These are phyloP conservation scores for Rhizomys pruinosus DNA, from an alignment of 2,113 vertebrate genomes.

Conservation along the genomic window DNA sequence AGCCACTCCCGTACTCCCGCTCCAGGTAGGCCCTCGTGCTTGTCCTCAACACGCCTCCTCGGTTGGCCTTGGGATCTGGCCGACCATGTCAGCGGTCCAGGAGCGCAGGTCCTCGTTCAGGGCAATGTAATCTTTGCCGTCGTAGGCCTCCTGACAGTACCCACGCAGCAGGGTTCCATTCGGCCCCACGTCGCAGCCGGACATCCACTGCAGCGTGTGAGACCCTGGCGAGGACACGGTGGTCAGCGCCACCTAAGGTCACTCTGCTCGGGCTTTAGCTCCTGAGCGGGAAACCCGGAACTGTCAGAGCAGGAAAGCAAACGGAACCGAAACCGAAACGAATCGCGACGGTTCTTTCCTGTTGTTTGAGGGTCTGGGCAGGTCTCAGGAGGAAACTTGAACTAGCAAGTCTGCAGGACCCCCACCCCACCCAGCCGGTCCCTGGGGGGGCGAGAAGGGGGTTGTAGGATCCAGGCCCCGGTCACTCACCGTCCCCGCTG, in stretches of 20 bases:
- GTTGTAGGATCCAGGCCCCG: accelerated
- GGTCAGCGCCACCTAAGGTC: neutral
- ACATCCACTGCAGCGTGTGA: neutral
- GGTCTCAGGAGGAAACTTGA: too few species aligned
- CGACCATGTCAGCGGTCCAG: neutral
- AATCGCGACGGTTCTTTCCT: too few species aligned
- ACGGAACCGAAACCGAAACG: too few species aligned
- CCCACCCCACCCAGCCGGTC: accelerated
- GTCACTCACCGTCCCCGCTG: neutral
- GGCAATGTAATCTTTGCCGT: neutral
- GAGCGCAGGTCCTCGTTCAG: too few species aligned
- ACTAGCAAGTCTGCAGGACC: too few species aligned
- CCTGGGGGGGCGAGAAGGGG: accelerated
- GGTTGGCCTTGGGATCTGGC: neutral
- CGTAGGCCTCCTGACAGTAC: neutral
- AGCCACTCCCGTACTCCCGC: neutral
- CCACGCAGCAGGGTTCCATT: neutral
- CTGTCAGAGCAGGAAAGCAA: too few species aligned
- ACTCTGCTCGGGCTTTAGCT: too few species aligned
- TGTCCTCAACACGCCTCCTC: neutral
- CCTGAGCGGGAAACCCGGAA: too few species aligned
- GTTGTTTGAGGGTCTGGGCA: accelerated
- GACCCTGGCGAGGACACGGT: neutral
- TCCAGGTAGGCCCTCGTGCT: neutral
- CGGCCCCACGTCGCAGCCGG: neutral